Conservation (phyloP, 1,140 invertebrate species). For the Dinoponera quadriceps region DNA sequence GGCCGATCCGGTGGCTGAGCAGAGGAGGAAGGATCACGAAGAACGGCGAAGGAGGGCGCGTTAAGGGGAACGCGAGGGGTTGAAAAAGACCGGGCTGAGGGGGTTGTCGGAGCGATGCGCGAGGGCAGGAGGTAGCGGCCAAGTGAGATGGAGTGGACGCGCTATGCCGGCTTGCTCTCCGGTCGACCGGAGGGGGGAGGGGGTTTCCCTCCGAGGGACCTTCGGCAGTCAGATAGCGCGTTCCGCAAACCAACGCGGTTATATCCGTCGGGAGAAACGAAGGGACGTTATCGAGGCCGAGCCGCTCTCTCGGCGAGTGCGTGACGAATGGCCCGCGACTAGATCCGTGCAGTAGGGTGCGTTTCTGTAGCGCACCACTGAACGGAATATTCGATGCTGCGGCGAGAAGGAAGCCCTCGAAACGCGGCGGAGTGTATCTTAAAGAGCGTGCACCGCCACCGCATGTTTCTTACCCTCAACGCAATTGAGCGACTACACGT, state of each 20-base stretch:
- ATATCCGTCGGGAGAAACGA: constrained; percentile 34
- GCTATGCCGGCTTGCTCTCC: constrained; percentile 39
- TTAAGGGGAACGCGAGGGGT: constrained; percentile 60
- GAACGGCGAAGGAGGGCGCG: constrained; percentile 76
- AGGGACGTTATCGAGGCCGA: constrained; percentile 82
- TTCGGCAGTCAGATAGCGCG: constrained; percentile 65
- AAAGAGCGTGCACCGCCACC: background rate
- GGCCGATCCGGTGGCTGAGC: constrained; percentile 58
- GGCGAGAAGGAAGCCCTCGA: constrained; percentile 62
- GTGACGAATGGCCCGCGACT: constrained; percentile 85
- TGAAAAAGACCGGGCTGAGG: constrained; percentile 74
- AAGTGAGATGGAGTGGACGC: constrained; percentile 76
- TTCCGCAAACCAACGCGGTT: constrained; percentile 52
- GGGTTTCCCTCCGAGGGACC: constrained; percentile 64
- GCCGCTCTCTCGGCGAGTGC: constrained; percentile 82
- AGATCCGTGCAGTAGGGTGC: constrained; percentile 72
- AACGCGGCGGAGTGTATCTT: background rate
- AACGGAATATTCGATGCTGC: constrained; percentile 81
- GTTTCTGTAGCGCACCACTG: constrained; percentile 68
- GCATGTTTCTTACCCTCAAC: background rate
- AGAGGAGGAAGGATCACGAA: constrained; percentile 67
- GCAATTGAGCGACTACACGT: background rate
- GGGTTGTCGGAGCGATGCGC: constrained; percentile 56
- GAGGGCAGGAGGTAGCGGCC: constrained; percentile 73
- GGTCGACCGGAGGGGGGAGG: constrained; percentile 52